Conservation (phyloP, 53 echinoderm and acorn worm genomes). For the Hippasteria phrygiana region DNA sequence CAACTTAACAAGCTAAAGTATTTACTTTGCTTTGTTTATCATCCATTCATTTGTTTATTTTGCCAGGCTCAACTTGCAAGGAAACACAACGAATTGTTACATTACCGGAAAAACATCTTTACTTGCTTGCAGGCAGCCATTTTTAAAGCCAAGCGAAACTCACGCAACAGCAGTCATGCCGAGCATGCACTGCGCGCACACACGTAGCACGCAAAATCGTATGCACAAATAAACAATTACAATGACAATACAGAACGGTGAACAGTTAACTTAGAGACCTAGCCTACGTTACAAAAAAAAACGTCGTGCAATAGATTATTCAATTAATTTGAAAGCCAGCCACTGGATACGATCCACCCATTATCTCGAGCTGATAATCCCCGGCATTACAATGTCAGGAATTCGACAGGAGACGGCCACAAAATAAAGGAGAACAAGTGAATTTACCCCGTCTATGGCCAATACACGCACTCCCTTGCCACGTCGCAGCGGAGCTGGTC, state of each 20-base stretch:
- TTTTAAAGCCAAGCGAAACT: background rate
- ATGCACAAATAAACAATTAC: background rate
- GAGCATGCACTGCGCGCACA: background rate
- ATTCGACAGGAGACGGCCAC: slow-evolving; percentile 20
- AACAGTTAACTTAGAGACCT: background rate
- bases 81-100: background rate
- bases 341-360: background rate
- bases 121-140: slow-evolving; percentile 62
- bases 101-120: slow-evolving; percentile 53
- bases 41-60: no score
- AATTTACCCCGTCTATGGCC: slow-evolving; percentile 10
- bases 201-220: background rate
- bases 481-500: slow-evolving; percentile 55
- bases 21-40: no score
- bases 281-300: background rate
- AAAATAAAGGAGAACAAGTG: slow-evolving; percentile 29
- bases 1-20: no score
- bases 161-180: background rate
- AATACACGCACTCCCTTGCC: slow-evolving; percentile 25
- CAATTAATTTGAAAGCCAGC: background rate
- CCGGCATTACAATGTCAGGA: slow-evolving; percentile 26
- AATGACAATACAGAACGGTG: slow-evolving; percentile 31
- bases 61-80: no score
- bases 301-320: background rate
- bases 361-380: background rate